Evolutionary conservation across 1,140 invertebrate species (phyloP).

Genomic region (Dendrolimus punctatus): DNA sequence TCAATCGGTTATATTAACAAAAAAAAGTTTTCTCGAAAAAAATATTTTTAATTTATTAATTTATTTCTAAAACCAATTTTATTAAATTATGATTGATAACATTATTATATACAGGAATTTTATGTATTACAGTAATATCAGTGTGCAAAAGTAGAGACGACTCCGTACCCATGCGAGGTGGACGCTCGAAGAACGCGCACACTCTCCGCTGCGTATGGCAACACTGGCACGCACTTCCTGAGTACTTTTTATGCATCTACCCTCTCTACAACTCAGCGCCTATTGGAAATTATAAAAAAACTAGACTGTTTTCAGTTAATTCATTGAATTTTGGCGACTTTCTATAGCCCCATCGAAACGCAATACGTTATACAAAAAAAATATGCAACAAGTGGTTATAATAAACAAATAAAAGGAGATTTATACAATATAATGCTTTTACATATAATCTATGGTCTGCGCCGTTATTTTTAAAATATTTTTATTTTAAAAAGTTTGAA

Average conservation of each 20-base stretch:
- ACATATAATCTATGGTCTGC: not conserved
- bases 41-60: too few relatives aligned
- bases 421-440: not conserved
- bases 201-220: constrained; percentile 50
- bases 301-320: constrained; percentile 43
- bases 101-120: too few relatives aligned
- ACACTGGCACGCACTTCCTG: constrained; percentile 45
- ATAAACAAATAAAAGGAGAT: not conserved
- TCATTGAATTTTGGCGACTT: constrained; percentile 32
- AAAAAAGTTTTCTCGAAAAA: too few relatives aligned
- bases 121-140: too few relatives aligned
- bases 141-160: too few relatives aligned
- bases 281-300: constrained; percentile 56
- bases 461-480: too few relatives aligned
- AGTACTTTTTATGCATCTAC: constrained; percentile 40
- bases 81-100: too few relatives aligned
- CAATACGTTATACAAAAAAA: constrained; percentile 1
- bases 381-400: not conserved
- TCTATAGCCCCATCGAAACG: constrained; percentile 24
- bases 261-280: constrained; percentile 57
- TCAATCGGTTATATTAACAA: too few relatives aligned
- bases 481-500: too few relatives aligned
- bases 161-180: not conserved
- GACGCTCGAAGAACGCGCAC: constrained; percentile 23
- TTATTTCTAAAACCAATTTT: too few relatives aligned